A percentile compares a stretch with the other conserved stretches of the same genome.
Conservation (phyloP, 2,113 vertebrate species). For the Chaetops frenatus region DNA sequence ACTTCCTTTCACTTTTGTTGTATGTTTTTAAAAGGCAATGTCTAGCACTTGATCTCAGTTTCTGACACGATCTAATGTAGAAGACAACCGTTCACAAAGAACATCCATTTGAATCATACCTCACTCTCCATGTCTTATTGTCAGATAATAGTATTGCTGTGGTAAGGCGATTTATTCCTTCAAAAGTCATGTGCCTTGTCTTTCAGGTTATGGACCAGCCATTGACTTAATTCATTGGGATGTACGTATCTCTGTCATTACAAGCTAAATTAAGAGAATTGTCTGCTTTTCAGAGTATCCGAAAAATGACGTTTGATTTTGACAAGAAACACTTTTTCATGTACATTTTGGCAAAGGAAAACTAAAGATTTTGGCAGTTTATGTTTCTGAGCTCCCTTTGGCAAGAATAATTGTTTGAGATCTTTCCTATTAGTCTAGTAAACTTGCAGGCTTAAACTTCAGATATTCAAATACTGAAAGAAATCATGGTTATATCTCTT, state of each 20-base stretch:
- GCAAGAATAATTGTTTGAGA: background rate
- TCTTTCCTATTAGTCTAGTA: background rate
- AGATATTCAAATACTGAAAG: background rate
- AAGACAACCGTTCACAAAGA: background rate
- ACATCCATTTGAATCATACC: background rate
- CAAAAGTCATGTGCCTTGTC: too few relatives aligned
- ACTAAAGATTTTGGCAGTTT: background rate
- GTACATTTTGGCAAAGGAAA: background rate
- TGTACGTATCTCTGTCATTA: background rate
- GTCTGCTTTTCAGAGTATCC: background rate
- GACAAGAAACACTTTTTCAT: background rate
- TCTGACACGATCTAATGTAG: background rate
- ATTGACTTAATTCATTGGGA: background rate
- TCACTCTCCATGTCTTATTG: background rate
- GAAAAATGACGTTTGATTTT: background rate
- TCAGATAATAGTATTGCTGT: background rate
- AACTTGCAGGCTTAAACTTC: background rate
- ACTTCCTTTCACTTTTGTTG: background rate
- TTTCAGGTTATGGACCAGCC: background rate
- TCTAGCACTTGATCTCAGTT: background rate
- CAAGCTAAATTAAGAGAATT: background rate
- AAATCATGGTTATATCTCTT: background rate
- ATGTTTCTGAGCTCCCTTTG: background rate
- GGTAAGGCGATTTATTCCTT: background rate
- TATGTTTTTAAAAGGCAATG: background rate